Evolutionary conservation across 2,113 vertebrate species (phyloP).

Genomic region (Himantopus leucocephalus): DNA sequence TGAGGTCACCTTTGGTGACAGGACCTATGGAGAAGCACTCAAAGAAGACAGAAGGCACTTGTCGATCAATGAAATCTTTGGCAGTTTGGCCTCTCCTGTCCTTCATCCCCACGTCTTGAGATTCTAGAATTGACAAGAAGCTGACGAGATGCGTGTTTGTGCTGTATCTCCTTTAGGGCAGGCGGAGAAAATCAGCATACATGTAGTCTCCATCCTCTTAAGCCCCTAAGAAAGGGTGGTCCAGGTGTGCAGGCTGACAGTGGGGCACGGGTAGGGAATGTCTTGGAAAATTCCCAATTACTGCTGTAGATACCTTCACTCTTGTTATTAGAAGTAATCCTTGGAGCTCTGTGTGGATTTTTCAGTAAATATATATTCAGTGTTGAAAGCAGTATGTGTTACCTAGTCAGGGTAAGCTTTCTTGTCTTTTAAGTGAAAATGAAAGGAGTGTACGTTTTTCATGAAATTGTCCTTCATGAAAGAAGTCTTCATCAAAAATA

Average conservation of each 20-base stretch:
- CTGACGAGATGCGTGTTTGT: neutral
- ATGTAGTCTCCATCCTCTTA: accelerated
- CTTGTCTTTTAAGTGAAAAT: neutral
- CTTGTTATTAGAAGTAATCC: neutral
- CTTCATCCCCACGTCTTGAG: accelerated
- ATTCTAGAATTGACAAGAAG: neutral
- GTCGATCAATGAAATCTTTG: neutral
- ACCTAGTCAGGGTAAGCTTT: neutral
- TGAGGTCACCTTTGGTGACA: neutral
- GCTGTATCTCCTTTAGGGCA: neutral
- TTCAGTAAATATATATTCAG: neutral
- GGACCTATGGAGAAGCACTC: neutral
- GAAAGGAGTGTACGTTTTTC: neutral
- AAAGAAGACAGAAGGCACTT: neutral
- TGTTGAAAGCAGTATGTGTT: neutral
- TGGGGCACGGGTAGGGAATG: neutral
- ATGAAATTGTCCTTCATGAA: neutral
- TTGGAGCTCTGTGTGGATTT: neutral
- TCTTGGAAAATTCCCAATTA: neutral
- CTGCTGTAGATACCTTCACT: neutral
- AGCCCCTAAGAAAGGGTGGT: neutral
- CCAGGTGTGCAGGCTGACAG: neutral
- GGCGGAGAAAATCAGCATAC: neutral
- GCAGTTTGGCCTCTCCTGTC: neutral
- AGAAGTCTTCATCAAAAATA: neutral